A percentile compares a stretch with the other conserved stretches of the same genome.
These are phyloP conservation scores for Chymomyza fuscimana DNA, from an alignment of 2,888 invertebrate genomes.

Conservation along the genomic window DNA sequence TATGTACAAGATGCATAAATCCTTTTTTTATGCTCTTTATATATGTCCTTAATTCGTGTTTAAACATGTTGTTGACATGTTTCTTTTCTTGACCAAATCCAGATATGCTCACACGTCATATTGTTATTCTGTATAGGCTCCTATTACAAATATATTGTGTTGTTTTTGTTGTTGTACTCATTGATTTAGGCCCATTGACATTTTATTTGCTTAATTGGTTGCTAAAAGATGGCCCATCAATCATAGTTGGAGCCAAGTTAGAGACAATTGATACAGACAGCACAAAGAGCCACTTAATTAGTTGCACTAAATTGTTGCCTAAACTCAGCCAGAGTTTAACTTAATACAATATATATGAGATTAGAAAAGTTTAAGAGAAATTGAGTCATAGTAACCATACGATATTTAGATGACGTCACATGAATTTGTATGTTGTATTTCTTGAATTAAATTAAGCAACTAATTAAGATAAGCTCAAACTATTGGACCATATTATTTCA, in stretches of 20 bases:
- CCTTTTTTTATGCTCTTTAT: slow-evolving; percentile 60
- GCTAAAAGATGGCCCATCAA: slow-evolving; percentile 67
- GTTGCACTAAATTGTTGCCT: slow-evolving; percentile 27
- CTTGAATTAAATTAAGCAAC: no score
- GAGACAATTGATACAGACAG: slow-evolving; percentile 12
- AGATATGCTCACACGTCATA: slow-evolving; percentile 11
- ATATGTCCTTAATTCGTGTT: slow-evolving; percentile 73
- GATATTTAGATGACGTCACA: neutral
- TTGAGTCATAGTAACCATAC: neutral
- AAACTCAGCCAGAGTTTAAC: neutral
- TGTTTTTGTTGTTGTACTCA: slow-evolving; percentile 14
- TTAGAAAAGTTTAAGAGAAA: slow-evolving; percentile 7
- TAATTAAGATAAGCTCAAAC: no score
- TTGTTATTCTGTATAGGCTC: slow-evolving; percentile 18
- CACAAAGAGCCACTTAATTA: slow-evolving; percentile 46
- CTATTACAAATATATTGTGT: neutral
- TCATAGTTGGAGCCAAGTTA: slow-evolving; percentile 36
- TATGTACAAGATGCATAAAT: slow-evolving; percentile 63
- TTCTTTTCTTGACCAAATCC: slow-evolving; percentile 17
- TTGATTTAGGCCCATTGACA: slow-evolving; percentile 48
- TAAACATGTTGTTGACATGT: slow-evolving; percentile 71
- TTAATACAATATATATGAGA: neutral
- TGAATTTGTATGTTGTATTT: no score
- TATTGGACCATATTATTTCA: no score
- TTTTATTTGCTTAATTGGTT: slow-evolving; percentile 65